A percentile compares a stretch with the other conserved stretches of the same genome.
Conservation (phyloP, 2,888 invertebrate genomes). For the Drosophila longiperda region DNA sequence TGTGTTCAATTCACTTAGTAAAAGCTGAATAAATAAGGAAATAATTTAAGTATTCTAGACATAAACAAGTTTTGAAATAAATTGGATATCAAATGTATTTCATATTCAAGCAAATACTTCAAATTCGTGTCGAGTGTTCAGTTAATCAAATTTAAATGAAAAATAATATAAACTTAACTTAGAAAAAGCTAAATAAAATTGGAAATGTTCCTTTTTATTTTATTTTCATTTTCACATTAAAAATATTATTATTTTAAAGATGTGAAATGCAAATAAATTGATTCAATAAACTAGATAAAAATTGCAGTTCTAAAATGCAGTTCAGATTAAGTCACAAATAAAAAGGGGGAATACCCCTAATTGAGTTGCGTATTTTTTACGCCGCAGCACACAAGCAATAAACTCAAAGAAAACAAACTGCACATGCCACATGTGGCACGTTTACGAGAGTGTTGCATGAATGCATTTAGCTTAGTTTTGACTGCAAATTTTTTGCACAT, state of each 20-base stretch:
- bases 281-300: background rate
- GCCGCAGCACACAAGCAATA: background rate
- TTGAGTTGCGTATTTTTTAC: background rate
- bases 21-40: too few relatives aligned
- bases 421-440: slow-evolving; percentile 26
- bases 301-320: rapidly evolving
- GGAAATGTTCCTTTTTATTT: background rate
- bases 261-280: too few relatives aligned
- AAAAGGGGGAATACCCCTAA: background rate
- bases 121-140: background rate
- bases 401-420: background rate
- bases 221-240: background rate
- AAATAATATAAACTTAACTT: too few relatives aligned
- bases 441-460: slow-evolving; percentile 4
- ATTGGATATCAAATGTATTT: background rate
- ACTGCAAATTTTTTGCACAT: slow-evolving; percentile 46
- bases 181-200: too few relatives aligned
- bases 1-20: too few relatives aligned
- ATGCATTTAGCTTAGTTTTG: slow-evolving; percentile 36
- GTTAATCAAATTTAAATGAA: too few relatives aligned
- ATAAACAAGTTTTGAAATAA: too few relatives aligned
- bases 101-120: background rate
- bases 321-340: background rate
- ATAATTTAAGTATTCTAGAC: too few relatives aligned
- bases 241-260: background rate